Conservation (phyloP, 1,140 invertebrate genomes). For the Achatina immaculata region DNA sequence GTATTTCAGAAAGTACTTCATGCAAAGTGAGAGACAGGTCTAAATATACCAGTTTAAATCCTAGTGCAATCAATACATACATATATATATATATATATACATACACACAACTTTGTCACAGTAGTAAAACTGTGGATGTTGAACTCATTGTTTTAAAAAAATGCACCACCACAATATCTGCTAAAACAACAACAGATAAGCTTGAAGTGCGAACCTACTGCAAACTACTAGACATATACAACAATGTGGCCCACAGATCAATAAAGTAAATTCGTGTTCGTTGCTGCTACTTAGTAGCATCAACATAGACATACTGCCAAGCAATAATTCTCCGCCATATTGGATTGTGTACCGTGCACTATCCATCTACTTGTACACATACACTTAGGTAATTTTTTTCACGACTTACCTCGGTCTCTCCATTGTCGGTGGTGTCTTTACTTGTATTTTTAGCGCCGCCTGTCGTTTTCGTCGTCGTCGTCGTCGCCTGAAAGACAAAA, state of each 20-base stretch:
- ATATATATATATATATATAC: too few species aligned
- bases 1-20: too few species aligned
- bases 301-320: not conserved
- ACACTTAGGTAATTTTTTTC: conserved; percentile 32
- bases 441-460: conserved; percentile 72
- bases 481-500: not conserved
- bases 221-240: not conserved
- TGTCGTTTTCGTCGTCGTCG: conserved; percentile 72
- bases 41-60: too few species aligned
- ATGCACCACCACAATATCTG: too few species aligned
- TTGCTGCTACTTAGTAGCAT: not conserved
- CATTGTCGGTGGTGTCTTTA: conserved; percentile 69
- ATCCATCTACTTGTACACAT: conserved; percentile 47
- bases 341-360: conserved; percentile 52
- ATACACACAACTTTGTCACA: too few species aligned
- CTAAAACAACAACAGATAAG: not conserved
- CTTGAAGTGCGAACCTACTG: not conserved
- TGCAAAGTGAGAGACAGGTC: too few species aligned
- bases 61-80: too few species aligned
- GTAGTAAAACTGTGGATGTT: too few species aligned
- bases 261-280: not conserved
- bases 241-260: not conserved
- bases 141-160: too few species aligned
- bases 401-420: conserved; percentile 71
- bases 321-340: conserved; percentile 55